Evolutionary conservation across 2,888 invertebrate species (phyloP).

Genomic region (Chloroclystis v-ata): DNA sequence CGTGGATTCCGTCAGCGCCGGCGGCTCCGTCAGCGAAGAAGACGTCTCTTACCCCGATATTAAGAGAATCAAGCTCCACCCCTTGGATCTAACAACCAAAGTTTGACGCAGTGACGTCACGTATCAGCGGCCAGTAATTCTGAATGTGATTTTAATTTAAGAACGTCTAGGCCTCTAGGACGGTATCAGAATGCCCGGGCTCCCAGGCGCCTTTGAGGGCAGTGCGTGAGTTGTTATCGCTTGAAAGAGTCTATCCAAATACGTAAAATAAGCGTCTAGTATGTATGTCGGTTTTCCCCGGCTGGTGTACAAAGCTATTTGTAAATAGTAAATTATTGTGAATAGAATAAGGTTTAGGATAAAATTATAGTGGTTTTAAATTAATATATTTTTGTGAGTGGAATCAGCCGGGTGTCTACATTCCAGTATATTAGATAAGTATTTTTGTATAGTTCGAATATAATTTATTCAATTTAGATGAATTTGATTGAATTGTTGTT

Average conservation of each 20-base stretch:
- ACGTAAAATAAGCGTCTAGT: slow-evolving; percentile 69
- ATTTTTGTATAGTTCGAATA: slow-evolving; percentile 58
- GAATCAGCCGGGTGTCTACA: slow-evolving; percentile 56
- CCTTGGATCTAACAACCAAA: slow-evolving; percentile 83
- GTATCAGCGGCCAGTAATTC: slow-evolving; percentile 70
- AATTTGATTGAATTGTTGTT: slow-evolving; percentile 63
- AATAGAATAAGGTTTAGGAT: slow-evolving; percentile 53
- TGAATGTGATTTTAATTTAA: slow-evolving; percentile 71
- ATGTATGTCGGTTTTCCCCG: slow-evolving; percentile 60
- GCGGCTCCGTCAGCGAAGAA: slow-evolving; percentile 67
- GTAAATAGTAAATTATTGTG: slow-evolving; percentile 68
- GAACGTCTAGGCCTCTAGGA: slow-evolving; percentile 34
- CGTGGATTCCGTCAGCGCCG: slow-evolving; percentile 64
- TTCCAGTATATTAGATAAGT: slow-evolving; percentile 44
- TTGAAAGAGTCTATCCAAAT: slow-evolving; percentile 78
- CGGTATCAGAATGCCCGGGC: slow-evolving; percentile 42
- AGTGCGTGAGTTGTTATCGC: slow-evolving; percentile 69
- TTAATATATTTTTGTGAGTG: slow-evolving; percentile 43
- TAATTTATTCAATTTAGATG: slow-evolving; percentile 72
- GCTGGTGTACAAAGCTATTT: slow-evolving; percentile 67
- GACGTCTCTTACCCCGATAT: slow-evolving; percentile 78
- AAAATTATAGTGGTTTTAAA: slow-evolving; percentile 53
- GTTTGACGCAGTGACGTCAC: slow-evolving; percentile 66
- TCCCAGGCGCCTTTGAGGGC: slow-evolving; percentile 38
- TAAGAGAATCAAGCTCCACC: slow-evolving; percentile 78